Evolutionary conservation across 2,113 vertebrate species (phyloP), one percentile per base, ranked within the genome.

Genomic region (Cephalopterus ornatus): DNA sequence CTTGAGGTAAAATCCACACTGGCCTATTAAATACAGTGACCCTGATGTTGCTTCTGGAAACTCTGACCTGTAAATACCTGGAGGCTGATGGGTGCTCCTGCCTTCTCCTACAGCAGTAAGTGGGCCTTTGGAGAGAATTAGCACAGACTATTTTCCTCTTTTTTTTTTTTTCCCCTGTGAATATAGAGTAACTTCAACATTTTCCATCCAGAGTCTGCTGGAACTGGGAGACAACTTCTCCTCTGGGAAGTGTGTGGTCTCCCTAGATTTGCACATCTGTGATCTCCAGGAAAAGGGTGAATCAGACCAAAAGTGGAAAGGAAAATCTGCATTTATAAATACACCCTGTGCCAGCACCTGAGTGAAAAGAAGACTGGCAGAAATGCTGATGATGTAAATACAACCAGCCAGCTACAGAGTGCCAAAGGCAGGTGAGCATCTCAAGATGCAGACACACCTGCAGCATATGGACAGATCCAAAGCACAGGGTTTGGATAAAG

Each of bases 371-470:
- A 46, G 47, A 13, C 28, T 66, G 63, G n/a, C 70, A 65, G 82
- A 52, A 92, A 61, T 7, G 24, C 20, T 37, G 58, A 28, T 11
- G 9, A 5, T 16, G 14, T 50, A 27, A 83, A 65, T 27, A 46
- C 41, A 78, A n/a, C 12, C 80, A 78, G 61, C 2, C 46, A 47
- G 56, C 41, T 14, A 32, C 11, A 12, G 23, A 22, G 66, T 4
- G 42, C 66, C 42, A 42, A 52, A 52, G 61, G 27, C 44, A 78
- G 56, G 72, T 33, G 76, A 85, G 19, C 46, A 35, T 1, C 22
- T 56, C 0, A 0, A 76, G 41, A 9, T 39, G 33, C 26, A 68
- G n/a, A 46, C 85, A 20, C 0, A 0, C 18, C 71, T n/a, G 23
- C 35, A 33, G 62, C 1, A 1, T 15, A 5, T 0, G 12, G 42